Base-by-base conservation (phyloP, 2,888 invertebrate species). In the Fragum sueziense region DNA sequence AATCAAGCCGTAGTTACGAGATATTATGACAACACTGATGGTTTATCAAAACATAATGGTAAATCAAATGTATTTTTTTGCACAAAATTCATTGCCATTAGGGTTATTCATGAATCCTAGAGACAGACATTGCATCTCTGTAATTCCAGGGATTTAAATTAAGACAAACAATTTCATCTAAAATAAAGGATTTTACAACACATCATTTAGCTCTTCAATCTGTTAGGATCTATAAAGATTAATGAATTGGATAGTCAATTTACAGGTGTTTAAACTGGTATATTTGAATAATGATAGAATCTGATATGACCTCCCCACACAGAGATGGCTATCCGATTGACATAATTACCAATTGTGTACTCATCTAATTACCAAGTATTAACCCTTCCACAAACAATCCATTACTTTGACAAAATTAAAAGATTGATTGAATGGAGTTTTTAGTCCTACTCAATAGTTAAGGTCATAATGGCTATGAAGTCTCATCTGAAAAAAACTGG, bases 291-390 rank as follows among this genome's bases (percentile, higher is more conserved):
- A 65, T 62, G 14, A 9, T 29, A 33, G 25, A 70, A 76, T 70
- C 57, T 54, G 76, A 76, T 70, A 52, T 37, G 34, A 25, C 70
- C 41, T 65, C 65, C 70, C 54, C 65, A 54, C 34, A n/a, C 61
- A 72, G 41, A 37, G 59, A 76, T 72, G 68, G 59, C 68, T 69
- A 76, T 76, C 76, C 71, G 25, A 72, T 72, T 61, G 67, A 70
- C 67, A 70, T 65, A 70, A 70, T 76, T 41, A 76, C 70, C 65
- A 33, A 47, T 47, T 65, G 22, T 41, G 31, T 25, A 22, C 34
- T 33, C 70, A 22, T 76, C 71, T 76, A 71, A 76, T 76, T 76
- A 71, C 76, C 33, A 33, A 75, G 57, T 57, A 75, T 75, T 70
- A 75, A 20, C n/a, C n/a, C n/a, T n/a, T n/a, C n/a, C n/a, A n/a